Conservation (phyloP, 2,888 invertebrate species). For the Athrips mouffetella region DNA sequence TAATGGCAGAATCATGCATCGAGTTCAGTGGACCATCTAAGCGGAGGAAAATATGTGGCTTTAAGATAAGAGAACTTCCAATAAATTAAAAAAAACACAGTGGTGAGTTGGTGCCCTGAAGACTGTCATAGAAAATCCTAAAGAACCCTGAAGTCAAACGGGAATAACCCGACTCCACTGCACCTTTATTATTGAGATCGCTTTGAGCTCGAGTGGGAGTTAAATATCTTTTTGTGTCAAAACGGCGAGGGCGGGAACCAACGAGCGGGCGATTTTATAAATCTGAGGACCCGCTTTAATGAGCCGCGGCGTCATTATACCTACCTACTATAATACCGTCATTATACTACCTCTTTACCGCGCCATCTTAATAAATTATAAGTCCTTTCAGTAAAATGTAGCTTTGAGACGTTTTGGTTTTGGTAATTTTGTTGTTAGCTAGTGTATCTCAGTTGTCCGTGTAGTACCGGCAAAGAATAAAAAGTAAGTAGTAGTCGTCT, state of each 20-base stretch:
- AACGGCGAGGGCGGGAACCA: background rate
- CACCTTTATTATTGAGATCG: constrained; percentile 59
- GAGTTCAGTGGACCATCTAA: no score
- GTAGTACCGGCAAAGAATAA: no score
- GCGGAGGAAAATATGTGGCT: no score
- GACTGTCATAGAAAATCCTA: background rate
- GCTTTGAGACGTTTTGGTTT: no score
- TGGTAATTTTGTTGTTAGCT: background rate
- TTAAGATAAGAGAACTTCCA: no score
- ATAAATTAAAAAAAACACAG: no score
- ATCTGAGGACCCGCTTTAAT: background rate
- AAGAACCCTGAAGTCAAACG: constrained; percentile 15
- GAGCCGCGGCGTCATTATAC: constrained; percentile 1
- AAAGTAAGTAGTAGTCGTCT: no score
- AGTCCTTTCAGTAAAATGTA: no score
- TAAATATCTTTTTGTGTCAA: constrained; percentile 36
- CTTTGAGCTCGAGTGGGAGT: constrained; percentile 41
- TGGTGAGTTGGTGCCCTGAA: no score
- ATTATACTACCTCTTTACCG: background rate
- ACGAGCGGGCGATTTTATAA: constrained; percentile 8
- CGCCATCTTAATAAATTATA: background rate
- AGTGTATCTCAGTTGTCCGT: background rate
- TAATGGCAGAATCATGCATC: no score
- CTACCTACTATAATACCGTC: background rate
- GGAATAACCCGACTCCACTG: constrained; percentile 26